Evolutionary conservation across 2,113 vertebrate species (phyloP), one percentile per base, ranked within the genome.

Genomic region (Rhizomys pruinosus): DNA sequence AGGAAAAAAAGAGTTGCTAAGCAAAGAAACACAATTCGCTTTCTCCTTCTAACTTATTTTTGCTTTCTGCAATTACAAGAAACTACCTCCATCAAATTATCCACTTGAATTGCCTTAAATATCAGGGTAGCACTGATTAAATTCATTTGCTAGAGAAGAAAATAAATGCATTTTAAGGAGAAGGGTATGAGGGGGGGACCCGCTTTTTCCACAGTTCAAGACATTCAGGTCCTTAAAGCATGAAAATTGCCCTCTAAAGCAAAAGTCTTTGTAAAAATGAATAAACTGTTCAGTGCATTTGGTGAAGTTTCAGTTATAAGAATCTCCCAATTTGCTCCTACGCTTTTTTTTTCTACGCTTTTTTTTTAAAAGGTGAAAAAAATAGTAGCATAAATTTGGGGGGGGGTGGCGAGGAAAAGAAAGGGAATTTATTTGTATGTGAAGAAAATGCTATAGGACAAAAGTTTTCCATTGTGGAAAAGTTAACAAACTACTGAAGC

Each of bases 61-160:
- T 78, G 91, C 73, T 77, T 23, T 52, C 2, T 7, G 85, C 57
- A 29, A 3, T 90, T 81, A 20, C 6, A 55, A 78, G 15, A 52
- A 79, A 89, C 76, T 74, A 25, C 16, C 25, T 66, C 82, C 74
- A 63, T 77, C 89, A 77, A 59, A 93, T 95, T 72, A 96, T 66
- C 79, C 81, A 77, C 80, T 94, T 89, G 73, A 91, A 78, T 80
- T 85, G 63, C 72, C 55, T 95, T 95, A 93, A 87, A 87, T 87
- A 90, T 78, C 55, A 66, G 87, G 71, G 81, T 44, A 80, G 42
- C 5, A 1, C 34, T 92, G 91, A 91, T 94, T 90, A 52, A 81
- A 61, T 95, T 57, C 57, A 93, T 73, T 78, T 84, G 69, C 79
- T 61, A 73, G 68, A 72, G 39, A 90, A 15, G 68, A 80, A 94